Conservation (phyloP, 53 echinoderm and acorn worm genomes). For the Echinarachnius parma region DNA sequence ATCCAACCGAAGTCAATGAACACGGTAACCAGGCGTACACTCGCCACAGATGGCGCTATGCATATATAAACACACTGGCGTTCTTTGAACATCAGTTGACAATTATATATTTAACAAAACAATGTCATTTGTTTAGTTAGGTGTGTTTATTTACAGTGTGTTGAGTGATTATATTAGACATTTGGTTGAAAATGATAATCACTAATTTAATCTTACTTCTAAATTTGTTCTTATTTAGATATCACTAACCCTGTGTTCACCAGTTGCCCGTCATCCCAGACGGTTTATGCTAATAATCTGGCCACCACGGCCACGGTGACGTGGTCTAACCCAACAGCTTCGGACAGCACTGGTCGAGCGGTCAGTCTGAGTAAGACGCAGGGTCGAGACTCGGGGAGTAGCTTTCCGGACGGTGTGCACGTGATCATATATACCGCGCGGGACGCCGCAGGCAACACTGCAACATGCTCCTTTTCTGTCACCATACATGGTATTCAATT, state of each 20-base stretch:
- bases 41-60: too few species aligned
- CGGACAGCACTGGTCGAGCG: slow-evolving; percentile 31
- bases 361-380: not conserved
- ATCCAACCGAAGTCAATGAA: too few species aligned
- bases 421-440: slow-evolving; percentile 44
- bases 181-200: too few species aligned
- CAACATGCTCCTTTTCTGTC: slow-evolving; percentile 49
- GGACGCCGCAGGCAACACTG: slow-evolving; percentile 57
- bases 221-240: slow-evolving; percentile 20
- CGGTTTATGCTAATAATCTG: slow-evolving; percentile 1
- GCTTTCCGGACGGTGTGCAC: slow-evolving; percentile 36
- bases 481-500: slow-evolving; percentile 33
- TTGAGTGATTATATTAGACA: too few species aligned
- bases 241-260: slow-evolving; percentile 32
- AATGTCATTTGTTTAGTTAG: too few species aligned
- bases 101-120: too few species aligned
- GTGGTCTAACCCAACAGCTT: slow-evolving; percentile 21
- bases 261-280: slow-evolving; percentile 18
- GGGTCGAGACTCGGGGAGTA: slow-evolving; percentile 17
- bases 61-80: too few species aligned
- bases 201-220: too few species aligned
- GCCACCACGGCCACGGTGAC: slow-evolving; percentile 13
- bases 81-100: too few species aligned
- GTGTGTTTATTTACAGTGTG: too few species aligned
- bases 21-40: too few species aligned